Base-by-base conservation (phyloP, 2,113 vertebrate species). In the Bolborhynchus lineola region DNA sequence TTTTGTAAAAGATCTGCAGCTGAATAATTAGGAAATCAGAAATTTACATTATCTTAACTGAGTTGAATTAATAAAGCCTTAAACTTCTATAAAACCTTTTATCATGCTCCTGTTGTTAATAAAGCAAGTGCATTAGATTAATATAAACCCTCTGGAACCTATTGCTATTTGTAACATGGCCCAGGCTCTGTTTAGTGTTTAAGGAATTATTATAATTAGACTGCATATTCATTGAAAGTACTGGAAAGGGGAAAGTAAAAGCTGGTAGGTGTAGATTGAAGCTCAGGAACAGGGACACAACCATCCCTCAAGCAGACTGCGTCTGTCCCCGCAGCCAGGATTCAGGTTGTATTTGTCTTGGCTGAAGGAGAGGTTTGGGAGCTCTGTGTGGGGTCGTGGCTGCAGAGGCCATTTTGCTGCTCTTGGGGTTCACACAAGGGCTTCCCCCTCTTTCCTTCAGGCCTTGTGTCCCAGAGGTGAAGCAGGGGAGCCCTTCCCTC, bases 401-500 rank as follows among this genome's bases (percentile, higher is more conserved):
- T 28, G 25, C 28, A 3, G 63, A 50, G 33, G 2, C 55, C 1
- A 7, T 55, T 67, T 82, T 24, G 29, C 59, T 37, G 14, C 16
- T 2, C 6, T 33, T 0, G 0, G 29, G 42, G 33, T 18, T 72
- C 50, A 24, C 5, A 0, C 0, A 2, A 10, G 17, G 1, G 33
- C 10, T 82, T 39, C 41, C 29, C 19, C 28, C 31, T 41, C 25
- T 37, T 87, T 59, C 65, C 52, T 92, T n/a, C 19, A 7, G 23
- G 10, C 29, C 37, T 82, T 0, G 2, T 47, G 10, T 8, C 31
- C 9, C 6, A 24, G 19, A 4, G 13, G 20, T 9, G 37, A 62
- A n/a, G 37, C 62, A n/a, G 41, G 44, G 26, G 53, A 65, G 55
- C 55, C 33, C 20, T 57, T 31, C 20, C 20, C 20, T 59, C 33